Percentiles rank a stretch among this genome's conserved stretches.
Evolutionary conservation across 2,113 vertebrate genomes (phyloP).

Genomic region (Setophaga kirtlandii): DNA sequence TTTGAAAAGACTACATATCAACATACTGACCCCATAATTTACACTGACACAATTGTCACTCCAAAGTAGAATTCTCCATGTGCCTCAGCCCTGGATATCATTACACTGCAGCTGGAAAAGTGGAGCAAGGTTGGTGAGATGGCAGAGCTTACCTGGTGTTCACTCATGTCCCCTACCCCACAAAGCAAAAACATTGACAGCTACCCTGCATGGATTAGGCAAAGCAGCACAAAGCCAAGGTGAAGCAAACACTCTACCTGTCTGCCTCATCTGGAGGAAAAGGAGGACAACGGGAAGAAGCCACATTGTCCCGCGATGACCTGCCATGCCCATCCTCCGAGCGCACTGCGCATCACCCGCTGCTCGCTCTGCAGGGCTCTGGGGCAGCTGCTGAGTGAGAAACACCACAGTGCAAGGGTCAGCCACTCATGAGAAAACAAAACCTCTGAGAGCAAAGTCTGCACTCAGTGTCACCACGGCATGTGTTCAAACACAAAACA

Average conservation of each 20-base stretch:
- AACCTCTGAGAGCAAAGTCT: background rate
- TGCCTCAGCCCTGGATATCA: background rate
- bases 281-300: background rate
- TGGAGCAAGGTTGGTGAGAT: background rate
- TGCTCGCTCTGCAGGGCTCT: background rate
- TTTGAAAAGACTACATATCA: background rate
- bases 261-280: constrained; percentile 14
- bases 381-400: background rate
- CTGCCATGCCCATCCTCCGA: background rate
- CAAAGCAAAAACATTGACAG: background rate
- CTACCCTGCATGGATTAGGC: background rate
- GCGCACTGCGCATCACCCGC: background rate
- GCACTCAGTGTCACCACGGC: background rate
- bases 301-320: background rate
- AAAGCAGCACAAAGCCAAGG: background rate
- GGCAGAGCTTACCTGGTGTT: background rate
- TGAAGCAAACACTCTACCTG: constrained; percentile 35
- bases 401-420: constrained; percentile 46
- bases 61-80: no score
- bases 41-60: background rate
- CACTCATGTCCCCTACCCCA: background rate
- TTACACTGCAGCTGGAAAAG: background rate
- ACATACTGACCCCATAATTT: background rate
- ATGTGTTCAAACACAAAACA: background rate
- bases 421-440: background rate